Base-by-base conservation (phyloP, 2,888 invertebrate genomes). In the Phortica magna region DNA sequence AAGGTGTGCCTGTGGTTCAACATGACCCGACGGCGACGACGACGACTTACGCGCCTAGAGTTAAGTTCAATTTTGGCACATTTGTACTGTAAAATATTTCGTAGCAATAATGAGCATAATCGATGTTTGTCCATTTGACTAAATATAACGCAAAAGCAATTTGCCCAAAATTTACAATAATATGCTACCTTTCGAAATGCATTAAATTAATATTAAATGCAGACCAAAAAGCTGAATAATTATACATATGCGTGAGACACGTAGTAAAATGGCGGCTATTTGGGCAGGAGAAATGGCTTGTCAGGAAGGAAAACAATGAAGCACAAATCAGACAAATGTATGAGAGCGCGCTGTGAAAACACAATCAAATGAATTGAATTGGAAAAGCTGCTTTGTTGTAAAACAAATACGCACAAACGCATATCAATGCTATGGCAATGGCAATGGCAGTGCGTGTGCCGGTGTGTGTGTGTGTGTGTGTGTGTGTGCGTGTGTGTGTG, bases 351-450 rank as follows among this genome's bases (percentile, higher is more conserved):
- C 53, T 71, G 48, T n/a, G 55, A 81, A 87, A 87, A 83, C 81
- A 87, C 85, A 87, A 87, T 87, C 88, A 87, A 87, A 87, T 87
- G 88, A 85, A 87, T 88, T 88, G 82, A 81, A 61, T 80, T 81
- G 85, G 87, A 87, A 87, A 87, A 87, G 85, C 88, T 85, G 83
- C 84, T 84, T 76, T 76, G 76, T 74, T 57, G 67, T 65, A 39
- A 73, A 42, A 57, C 42, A 70, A 48, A 55, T 71, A 55, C 14
- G 9, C 48, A 86, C 85, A 88, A 81, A 85, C 71, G 76, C 76
- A 75, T 41, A 67, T 17, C 10, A 57, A 74, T 31, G 79, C 55
- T 48, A 61, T 70, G 74, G 73, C n/a, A n/a, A n/a, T n/a, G n/a
- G 79, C 55, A 43, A 61, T 73, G 22, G 22, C 3, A 80, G 74